Evolutionary conservation across 2,797 vertebrate genomes (phyloP), one percentile per base, ranked within the genome.

Genomic region (Poeciliopsis gracilis): DNA sequence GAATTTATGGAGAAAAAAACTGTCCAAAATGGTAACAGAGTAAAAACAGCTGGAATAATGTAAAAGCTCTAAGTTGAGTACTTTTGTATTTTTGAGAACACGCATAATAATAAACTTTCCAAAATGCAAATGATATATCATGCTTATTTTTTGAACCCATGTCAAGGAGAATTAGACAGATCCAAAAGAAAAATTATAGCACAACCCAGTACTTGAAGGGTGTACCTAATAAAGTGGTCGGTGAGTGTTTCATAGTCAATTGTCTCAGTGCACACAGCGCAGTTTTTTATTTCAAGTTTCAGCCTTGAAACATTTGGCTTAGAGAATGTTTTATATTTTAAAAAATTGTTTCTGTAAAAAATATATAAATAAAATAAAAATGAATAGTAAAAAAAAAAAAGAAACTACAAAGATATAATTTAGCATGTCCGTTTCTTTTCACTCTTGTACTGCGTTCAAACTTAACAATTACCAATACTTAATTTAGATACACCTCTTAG

Each of bases 21-120:
- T 18, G 23, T 78, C 30, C 66, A 75, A 30, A 72, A 59, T 51
- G 53, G 75, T 57, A 76, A 63, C 75, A 75, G 43, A 78, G 45
- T 47, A 63, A 38, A 67, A 70, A 74, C 69, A 72, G 72, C 12
- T 79, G 80, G 72, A 79, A n/a, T 7, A 55, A 0, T 51, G 73
- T 47, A 55, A 25, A 25, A 51, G 77, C 16, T 59, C 57, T 63
- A 81, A 18, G 45, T 70, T 47, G 10, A 45, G 46, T 23, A 33
- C n/a, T 45, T 43, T 20, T n/a, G 23, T 36, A 15, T 59, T 38
- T 57, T 57, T 57, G 10, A 57, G 28, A 30, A 28, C 12, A 13
- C 2, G 5, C 55, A 59, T 36, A 20, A 15, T 2, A 61, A 9
- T 59, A 28, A 75, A 61, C 36, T 28, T 72, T 18, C 66, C 46